Conservation (phyloP, 2,888 invertebrate genomes). For the Laspeyria flexula region DNA sequence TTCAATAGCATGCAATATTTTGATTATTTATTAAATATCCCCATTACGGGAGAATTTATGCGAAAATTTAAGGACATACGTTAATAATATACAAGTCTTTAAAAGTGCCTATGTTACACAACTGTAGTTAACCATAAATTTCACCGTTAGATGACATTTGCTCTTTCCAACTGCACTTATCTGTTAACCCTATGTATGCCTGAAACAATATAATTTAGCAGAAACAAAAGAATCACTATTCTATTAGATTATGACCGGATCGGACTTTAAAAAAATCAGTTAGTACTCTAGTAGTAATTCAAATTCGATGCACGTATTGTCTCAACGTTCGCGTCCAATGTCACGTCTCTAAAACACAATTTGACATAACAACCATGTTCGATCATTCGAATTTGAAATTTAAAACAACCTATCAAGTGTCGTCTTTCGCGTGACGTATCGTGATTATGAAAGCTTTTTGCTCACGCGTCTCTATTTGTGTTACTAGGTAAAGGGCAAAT, state of each 20-base stretch:
- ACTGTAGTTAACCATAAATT: no score
- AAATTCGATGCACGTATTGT: constrained; percentile 73
- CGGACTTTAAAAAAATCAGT: constrained; percentile 42
- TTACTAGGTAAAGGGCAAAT: constrained; percentile 82
- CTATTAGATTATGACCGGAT: constrained; percentile 38
- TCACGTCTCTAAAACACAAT: constrained; percentile 66
- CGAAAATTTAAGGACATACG: no score
- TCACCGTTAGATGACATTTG: no score
- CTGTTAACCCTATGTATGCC: no score
- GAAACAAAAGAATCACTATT: constrained; percentile 40
- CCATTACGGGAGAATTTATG: no score
- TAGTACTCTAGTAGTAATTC: constrained; percentile 50
- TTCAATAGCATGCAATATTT: no score
- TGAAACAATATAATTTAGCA: constrained; percentile 35
- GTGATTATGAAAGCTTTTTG: constrained; percentile 58
- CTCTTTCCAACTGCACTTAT: no score
- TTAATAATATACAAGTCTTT: no score
- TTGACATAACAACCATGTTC: constrained; percentile 46
- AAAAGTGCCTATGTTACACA: no score
- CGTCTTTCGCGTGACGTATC: constrained; percentile 41
- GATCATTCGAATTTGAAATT: constrained; percentile 45
- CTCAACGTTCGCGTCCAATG: constrained; percentile 64
- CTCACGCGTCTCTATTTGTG: constrained; percentile 68
- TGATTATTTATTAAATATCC: no score
- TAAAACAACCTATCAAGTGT: constrained; percentile 39